Evolutionary conservation across 2,113 vertebrate species (phyloP).

Genomic region (Nanger granti): DNA sequence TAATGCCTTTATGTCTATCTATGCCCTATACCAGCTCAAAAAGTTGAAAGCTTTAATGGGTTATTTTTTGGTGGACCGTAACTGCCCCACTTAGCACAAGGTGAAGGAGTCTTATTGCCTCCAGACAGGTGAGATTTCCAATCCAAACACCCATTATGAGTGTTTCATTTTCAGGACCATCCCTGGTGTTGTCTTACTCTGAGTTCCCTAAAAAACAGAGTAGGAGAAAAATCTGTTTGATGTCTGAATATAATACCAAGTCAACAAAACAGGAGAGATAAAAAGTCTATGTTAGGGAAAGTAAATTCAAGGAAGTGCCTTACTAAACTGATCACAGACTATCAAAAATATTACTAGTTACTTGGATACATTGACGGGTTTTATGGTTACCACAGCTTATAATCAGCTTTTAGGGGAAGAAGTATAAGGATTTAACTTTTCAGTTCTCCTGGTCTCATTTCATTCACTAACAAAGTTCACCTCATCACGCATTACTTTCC

Average conservation of each 20-base stretch:
- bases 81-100: not conserved
- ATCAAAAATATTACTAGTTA: not conserved
- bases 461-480: not conserved
- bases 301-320: not conserved
- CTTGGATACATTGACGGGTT: not conserved
- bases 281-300: not conserved
- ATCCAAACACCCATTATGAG: not conserved
- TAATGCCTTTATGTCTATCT: not conserved
- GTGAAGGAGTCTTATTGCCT: not conserved
- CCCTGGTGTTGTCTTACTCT: not conserved
- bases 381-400: accelerated
- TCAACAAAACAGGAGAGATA: not conserved
- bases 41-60: not conserved
- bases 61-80: not conserved
- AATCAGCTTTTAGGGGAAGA: not conserved
- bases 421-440: not conserved
- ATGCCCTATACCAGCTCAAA: not conserved
- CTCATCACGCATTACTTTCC: not conserved
- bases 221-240: not conserved
- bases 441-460: not conserved
- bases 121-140: not conserved
- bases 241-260: not conserved
- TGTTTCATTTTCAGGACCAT: not conserved
- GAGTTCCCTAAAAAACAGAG: not conserved
- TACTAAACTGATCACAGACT: not conserved